Conservation (phyloP, 2,888 invertebrate species). For the Stenoptilia bipunctidactyla region DNA sequence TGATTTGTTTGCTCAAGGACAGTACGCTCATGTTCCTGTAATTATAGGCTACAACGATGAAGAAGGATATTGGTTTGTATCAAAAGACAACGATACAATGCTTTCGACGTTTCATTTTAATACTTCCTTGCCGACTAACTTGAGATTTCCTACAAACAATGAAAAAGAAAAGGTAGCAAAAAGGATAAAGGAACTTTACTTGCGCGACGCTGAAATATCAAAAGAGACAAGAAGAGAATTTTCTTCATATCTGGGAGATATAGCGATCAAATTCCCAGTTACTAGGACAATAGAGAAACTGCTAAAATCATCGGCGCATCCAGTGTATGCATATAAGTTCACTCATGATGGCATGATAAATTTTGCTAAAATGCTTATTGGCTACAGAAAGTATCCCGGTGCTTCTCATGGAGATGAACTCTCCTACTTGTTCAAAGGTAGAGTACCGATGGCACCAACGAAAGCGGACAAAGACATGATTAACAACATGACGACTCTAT, state of each 20-base stretch:
- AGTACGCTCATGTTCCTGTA: slow-evolving; percentile 40
- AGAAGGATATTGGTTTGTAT: slow-evolving; percentile 51
- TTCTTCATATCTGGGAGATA: slow-evolving; percentile 46
- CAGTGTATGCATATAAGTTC: slow-evolving; percentile 43
- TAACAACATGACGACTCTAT: slow-evolving; percentile 38
- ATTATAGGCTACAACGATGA: slow-evolving; percentile 49
- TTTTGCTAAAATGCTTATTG: slow-evolving; percentile 33
- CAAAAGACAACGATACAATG: slow-evolving; percentile 51
- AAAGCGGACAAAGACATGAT: slow-evolving; percentile 31
- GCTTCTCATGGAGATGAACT: slow-evolving; percentile 60
- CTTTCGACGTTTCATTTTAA: slow-evolving; percentile 34
- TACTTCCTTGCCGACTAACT: slow-evolving; percentile 41
- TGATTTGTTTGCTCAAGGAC: slow-evolving; percentile 32
- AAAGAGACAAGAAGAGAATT: slow-evolving; percentile 38
- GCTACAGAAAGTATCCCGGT: slow-evolving; percentile 34
- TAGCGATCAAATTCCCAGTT: slow-evolving; percentile 40
- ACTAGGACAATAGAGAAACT: slow-evolving; percentile 35
- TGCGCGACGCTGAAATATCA: slow-evolving; percentile 40
- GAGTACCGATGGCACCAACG: slow-evolving; percentile 22
- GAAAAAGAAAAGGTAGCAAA: slow-evolving; percentile 27
- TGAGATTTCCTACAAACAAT: slow-evolving; percentile 28
- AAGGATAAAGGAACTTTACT: slow-evolving; percentile 44
- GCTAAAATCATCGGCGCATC: slow-evolving; percentile 24
- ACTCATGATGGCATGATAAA: slow-evolving; percentile 48
- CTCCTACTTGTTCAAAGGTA: slow-evolving; percentile 49